Base-by-base conservation (phyloP, 92 coral and sea anemone genomes). In the Umimayanthus chanpuru region DNA sequence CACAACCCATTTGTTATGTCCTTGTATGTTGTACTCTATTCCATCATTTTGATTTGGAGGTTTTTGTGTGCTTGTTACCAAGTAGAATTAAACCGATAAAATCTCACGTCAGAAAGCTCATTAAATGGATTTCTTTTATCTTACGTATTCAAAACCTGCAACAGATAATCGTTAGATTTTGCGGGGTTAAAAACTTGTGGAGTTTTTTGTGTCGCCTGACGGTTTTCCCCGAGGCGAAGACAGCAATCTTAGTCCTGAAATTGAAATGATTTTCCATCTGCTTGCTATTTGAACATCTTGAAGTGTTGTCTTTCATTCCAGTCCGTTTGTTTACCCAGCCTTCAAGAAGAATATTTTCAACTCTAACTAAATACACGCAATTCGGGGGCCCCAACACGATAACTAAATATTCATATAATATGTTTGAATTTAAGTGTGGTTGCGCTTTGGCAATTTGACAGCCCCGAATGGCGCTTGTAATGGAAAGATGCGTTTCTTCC, bases 301-400 rank as follows among this genome's bases (percentile, higher is more conserved):
- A 81, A 81, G 90, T 80, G 92, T 89, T 89, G 88, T 86, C 92
- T 89, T 76, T 89, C 85, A 73, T 88, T 47, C 67, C 80, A 86
- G 80, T 39, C 79, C 81, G 80, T 55, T 28, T 92, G 88, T 92
- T 89, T 89, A 89, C 90, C 72, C 92, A 85, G 78, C 82, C 86
- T 89, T 77, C 73, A 86, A 75, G 82, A 86, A 75, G 82, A 75
- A 38, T 74, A 86, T 75, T 53, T 73, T 86, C 14, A 56, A 43
- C 36, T 47, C 82, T 56, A 73, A 77, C 82, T 86, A 50, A 58
- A 75, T 44, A 77, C 89, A 77, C 81, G 81, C 82, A 75, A 75
- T 16, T n/a, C 49, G 44, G 80, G 41, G 10, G 67, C 47, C 28
- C 43, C 79, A 85, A 86, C 89, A 89, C 86, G 73, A 86, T 49